phyloP scores from a whole-genome alignment of 2,888 invertebrate genomes.

The Gandaritis pyraliata region DNA sequence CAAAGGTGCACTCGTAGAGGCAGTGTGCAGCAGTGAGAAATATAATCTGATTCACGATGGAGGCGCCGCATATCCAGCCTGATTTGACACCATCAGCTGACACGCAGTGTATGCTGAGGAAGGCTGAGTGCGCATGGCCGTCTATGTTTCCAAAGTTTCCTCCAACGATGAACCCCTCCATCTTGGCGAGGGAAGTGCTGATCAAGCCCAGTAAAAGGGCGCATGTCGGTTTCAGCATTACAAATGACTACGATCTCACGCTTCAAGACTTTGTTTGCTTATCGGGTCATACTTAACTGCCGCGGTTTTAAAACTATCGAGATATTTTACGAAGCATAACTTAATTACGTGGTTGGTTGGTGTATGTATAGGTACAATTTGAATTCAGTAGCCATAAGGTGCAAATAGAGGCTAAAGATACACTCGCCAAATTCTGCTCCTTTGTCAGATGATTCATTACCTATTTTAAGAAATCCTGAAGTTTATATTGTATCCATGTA shows the following conservation, averaged over 20 bases:
- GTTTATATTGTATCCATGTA: too few relatives aligned
- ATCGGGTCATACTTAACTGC: too few relatives aligned
- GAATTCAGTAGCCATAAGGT: too few relatives aligned
- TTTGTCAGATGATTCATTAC: too few relatives aligned
- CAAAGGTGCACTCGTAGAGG: not conserved
- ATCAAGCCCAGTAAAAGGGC: slow-evolving; percentile 13
- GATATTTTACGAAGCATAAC: too few relatives aligned
- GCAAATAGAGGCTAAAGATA: too few relatives aligned
- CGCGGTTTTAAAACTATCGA: too few relatives aligned
- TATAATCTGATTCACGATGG: slow-evolving; percentile 41
- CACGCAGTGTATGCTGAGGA: slow-evolving; percentile 29
- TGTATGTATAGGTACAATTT: too few relatives aligned
- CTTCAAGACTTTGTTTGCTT: not conserved
- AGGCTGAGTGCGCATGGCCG: slow-evolving; percentile 37
- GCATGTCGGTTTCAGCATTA: slow-evolving; percentile 16
- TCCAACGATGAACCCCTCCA: slow-evolving; percentile 39
- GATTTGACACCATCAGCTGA: not conserved
- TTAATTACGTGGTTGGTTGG: too few relatives aligned
- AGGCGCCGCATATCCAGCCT: slow-evolving; percentile 39
- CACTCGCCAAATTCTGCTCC: too few relatives aligned
- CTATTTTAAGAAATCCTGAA: too few relatives aligned
- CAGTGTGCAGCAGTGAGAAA: slow-evolving; percentile 32
- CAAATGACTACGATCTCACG: not conserved
- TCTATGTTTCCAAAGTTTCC: slow-evolving; percentile 30
- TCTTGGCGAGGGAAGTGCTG: slow-evolving; percentile 13